phyloP scores from a whole-genome alignment of 2,797 vertebrate species.

The Melopsittacus undulatus region DNA sequence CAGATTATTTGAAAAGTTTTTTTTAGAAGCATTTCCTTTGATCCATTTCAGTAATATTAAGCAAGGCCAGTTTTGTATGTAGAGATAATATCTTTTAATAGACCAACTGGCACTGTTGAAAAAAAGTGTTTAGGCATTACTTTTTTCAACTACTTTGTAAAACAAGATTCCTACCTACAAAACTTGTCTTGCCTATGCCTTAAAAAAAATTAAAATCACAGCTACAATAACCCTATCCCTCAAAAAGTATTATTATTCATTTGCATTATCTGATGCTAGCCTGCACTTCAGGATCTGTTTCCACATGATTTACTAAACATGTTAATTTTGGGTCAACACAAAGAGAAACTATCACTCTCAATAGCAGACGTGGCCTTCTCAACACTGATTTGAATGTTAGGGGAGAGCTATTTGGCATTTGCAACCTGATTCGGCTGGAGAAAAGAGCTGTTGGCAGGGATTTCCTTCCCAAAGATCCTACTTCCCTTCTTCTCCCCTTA shows the following conservation, averaged over 20 bases:
- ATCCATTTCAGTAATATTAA: neutral
- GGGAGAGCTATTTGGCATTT: neutral
- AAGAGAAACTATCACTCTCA: slow-evolving; percentile 17
- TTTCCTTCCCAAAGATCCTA: neutral
- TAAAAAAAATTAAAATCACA: neutral
- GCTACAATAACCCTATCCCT: neutral
- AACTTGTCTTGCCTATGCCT: neutral
- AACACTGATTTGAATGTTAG: neutral
- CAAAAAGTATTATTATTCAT: neutral
- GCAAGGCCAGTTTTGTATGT: neutral
- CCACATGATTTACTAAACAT: slow-evolving; percentile 32
- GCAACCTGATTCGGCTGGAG: neutral
- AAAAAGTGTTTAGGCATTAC: neutral
- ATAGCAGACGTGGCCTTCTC: neutral
- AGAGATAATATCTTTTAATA: neutral
- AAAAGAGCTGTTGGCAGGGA: neutral
- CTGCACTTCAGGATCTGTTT: slow-evolving; percentile 25
- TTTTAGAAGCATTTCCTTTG: neutral
- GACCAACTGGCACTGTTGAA: neutral
- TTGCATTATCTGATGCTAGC: slow-evolving; percentile 15
- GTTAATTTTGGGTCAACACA: neutral
- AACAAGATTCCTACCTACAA: neutral
- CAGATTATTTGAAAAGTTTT: neutral
- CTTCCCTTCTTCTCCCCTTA: accelerated
- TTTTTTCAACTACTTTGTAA: neutral